Conservation (phyloP, 2,888 invertebrate genomes). For the Choristoneura rosaceana region DNA sequence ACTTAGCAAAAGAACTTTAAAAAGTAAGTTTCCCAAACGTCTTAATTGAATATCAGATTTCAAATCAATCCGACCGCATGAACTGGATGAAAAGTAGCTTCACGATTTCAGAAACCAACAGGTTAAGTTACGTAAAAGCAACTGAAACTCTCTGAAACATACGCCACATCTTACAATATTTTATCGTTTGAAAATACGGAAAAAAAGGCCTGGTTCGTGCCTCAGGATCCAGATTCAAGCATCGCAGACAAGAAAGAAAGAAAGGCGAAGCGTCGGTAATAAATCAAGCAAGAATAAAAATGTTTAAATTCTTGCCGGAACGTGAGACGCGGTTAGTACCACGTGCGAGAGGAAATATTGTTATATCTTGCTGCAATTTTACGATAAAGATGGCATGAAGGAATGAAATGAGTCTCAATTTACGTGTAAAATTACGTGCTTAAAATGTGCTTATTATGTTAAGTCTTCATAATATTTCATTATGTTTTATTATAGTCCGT, state of each 20-base stretch:
- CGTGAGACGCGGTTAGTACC: slow-evolving; percentile 20
- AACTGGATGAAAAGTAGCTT: no score
- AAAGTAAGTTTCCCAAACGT: no score
- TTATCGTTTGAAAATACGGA: slow-evolving; percentile 15
- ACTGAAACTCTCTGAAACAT: no score
- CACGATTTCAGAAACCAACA: no score
- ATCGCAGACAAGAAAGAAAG: slow-evolving; percentile 11
- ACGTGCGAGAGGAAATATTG: slow-evolving; percentile 4
- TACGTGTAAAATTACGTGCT: no score
- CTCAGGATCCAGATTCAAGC: slow-evolving; percentile 9
- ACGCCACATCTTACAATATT: not conserved
- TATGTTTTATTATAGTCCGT: no score
- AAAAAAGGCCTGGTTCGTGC: slow-evolving; percentile 21
- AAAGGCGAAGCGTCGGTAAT: slow-evolving; percentile 14
- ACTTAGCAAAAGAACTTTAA: no score
- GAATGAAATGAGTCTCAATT: no score
- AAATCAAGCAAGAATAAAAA: slow-evolving; percentile 38
- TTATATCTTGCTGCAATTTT: not conserved
- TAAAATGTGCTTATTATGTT: no score
- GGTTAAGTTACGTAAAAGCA: no score
- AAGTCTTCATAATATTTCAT: no score
- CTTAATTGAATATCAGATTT: no score
- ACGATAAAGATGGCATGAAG: not conserved
- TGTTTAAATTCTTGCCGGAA: slow-evolving; percentile 26
- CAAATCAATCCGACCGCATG: not conserved